Conservation (phyloP, 1,140 invertebrate species). For the Drosophila varians region DNA sequence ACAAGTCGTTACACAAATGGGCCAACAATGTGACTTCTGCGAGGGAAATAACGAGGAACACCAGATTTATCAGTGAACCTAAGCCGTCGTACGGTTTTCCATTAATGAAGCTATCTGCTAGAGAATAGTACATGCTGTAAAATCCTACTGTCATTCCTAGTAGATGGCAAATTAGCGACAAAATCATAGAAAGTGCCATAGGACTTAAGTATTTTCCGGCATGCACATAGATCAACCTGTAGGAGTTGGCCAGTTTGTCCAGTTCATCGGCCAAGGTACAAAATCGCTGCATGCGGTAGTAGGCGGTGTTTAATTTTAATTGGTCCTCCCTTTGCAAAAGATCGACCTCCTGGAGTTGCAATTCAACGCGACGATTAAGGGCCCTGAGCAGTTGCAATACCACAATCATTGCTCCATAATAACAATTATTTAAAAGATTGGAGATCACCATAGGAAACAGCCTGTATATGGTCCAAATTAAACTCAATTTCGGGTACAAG, state of each 20-base stretch:
- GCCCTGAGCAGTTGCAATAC: conserved; percentile 44
- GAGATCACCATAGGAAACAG: conserved; percentile 66
- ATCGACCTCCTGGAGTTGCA: conserved; percentile 56
- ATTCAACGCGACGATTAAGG: conserved; percentile 43
- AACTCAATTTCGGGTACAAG: conserved; percentile 43
- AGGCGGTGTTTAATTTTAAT: conserved; percentile 42
- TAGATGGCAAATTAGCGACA: conserved; percentile 70
- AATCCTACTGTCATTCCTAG: conserved; percentile 71
- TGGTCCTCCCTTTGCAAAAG: conserved; percentile 41
- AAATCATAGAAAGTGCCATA: conserved; percentile 57
- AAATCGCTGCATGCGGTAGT: conserved; percentile 65
- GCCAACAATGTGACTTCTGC: conserved; percentile 57
- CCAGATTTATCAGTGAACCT: conserved; percentile 60
- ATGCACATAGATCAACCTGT: conserved; percentile 47
- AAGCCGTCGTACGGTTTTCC: conserved; percentile 62
- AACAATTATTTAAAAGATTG: conserved; percentile 69
- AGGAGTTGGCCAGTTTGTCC: conserved; percentile 50
- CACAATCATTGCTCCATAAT: conserved; percentile 64
- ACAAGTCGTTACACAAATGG: conserved; percentile 48
- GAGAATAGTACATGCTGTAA: conserved; percentile 60
- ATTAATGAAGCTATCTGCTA: conserved; percentile 63
- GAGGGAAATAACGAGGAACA: conserved; percentile 67
- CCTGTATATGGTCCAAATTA: conserved; percentile 55
- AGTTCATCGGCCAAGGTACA: conserved; percentile 66
- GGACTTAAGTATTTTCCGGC: conserved; percentile 49